Conservation (phyloP, 2,888 invertebrate genomes). For the Leptogaster cylindrica region DNA sequence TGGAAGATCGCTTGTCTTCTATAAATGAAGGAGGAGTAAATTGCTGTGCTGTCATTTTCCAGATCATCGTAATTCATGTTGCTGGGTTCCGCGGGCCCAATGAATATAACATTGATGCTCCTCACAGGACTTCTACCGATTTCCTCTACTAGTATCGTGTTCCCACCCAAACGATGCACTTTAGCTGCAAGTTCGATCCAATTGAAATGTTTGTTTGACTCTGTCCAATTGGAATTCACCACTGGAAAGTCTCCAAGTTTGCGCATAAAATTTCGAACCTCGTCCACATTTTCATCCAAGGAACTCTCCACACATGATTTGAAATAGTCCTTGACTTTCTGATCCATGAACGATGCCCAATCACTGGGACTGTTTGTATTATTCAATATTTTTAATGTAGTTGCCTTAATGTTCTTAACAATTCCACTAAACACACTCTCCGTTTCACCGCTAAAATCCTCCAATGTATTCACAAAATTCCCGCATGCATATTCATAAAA, state of each 20-base stretch:
- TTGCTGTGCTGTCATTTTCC: background rate
- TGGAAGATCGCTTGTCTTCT: background rate
- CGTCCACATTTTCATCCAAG: background rate
- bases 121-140: background rate
- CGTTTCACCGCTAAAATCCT: background rate
- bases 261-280: background rate
- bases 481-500: slow-evolving; percentile 20
- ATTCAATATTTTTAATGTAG: background rate
- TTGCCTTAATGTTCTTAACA: background rate
- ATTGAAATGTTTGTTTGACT: background rate
- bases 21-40: background rate
- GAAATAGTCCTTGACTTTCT: slow-evolving; percentile 6
- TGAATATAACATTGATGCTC: background rate
- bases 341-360: background rate
- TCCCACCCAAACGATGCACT: background rate
- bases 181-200: background rate
- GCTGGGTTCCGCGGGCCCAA: slow-evolving; percentile 6
- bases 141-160: slow-evolving; percentile 7
- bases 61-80: slow-evolving; percentile 2
- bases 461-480: slow-evolving; percentile 14
- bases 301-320: background rate
- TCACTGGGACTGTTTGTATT: background rate
- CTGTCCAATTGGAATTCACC: background rate
- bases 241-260: slow-evolving; percentile 11
- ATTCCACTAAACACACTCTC: slow-evolving; percentile 8